Base-by-base conservation (phyloP, 2,888 invertebrate genomes). In the Maniola hyperantus region DNA sequence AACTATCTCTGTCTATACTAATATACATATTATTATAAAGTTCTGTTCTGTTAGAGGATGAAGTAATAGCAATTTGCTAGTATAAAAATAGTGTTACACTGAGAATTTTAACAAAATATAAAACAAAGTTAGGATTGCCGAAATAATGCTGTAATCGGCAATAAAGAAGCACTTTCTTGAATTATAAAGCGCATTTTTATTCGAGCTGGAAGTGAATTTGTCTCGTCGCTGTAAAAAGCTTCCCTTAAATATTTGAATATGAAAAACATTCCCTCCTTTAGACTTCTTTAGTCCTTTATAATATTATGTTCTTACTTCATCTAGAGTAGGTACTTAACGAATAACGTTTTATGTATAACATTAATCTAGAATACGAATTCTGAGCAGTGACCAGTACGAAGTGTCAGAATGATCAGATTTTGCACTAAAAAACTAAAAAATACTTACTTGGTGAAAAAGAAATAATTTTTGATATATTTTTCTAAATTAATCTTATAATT, bases 191-290 rank as follows among this genome's bases (percentile, higher is more conserved):
- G 63, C 42, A 61, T 68, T 68, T 64, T 68, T 69, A 69, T 71
- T 69, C 63, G 65, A 69, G 64, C 67, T 69, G 71, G 69, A 71
- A 71, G 71, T 67, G 67, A 69, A 71, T 71, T 71, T 65, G 69
- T 71, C 71, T 64, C 71, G 65, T 60, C 62, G 59, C 67, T 65
- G 65, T 64, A 67, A 61, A 67, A 61, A 46, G 60, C 48, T 34
- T 60, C 33, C 26, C 65, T 69, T 66, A 63, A 68, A 66, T 65
- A 67, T 67, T 65, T 60, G 42, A 65, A 67, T 57, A 63, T 58
- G 48, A 55, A 57, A 66, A 65, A 66, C 54, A 60, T 69, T 67
- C 67, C 58, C 54, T 51, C 26, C 0, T 2, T 8, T 5, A 10
- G 39, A 2, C 15, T 46, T 18, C 18, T 15, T 18, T 10, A 11